Evolutionary conservation across 2,888 invertebrate species (phyloP), one percentile per base, ranked within the genome.

Genomic region (Anoplius nigerrimus): DNA sequence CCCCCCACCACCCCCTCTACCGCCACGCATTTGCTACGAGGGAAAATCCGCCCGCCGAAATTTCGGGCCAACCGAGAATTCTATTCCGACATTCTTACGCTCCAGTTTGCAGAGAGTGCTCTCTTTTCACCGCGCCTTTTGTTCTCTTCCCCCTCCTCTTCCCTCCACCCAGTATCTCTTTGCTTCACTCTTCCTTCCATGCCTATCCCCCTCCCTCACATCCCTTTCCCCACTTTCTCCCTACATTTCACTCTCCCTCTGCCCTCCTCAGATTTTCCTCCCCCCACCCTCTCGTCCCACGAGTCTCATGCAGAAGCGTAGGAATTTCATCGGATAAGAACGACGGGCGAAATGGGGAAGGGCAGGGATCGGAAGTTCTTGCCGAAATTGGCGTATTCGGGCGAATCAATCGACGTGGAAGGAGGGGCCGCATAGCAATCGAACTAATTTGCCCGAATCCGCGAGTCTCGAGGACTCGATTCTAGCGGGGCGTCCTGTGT

Each of bases 381-480:
- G 69, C 55, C 46, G 62, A 69, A 73, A 71, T 69, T 63, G 69
- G 61, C 65, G 70, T 65, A 66, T 77, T 77, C 74, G 56, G 42
- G 8, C 34, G 34, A 34, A 34, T 34, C 16, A 53, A 34, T 34
- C 8, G 34, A 13, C 34, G 34, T 13, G 34, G 34, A 34, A 34
- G n/a, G 11, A 8, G 34, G 13, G 2, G 24, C 16, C n/a, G n/a
- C 22, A 24, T 22, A n/a, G 53, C 24, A 15, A 16, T 8, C 27
- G 15, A 34, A 27, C 34, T 27, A 27, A 34, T 54, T 54, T 54
- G 16, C 24, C 21, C 13, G 8, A 27, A 34, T 34, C 8, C 8
- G 34, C 24, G 6, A 24, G 2, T 24, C 6, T 6, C 2, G 2
- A 24, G 3, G 24, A 24, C 24, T n/a, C n/a, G n/a, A n/a, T n/a